Evolutionary conservation across 2,797 vertebrate species (phyloP).

Genomic region (Lithobates pipiens): DNA sequence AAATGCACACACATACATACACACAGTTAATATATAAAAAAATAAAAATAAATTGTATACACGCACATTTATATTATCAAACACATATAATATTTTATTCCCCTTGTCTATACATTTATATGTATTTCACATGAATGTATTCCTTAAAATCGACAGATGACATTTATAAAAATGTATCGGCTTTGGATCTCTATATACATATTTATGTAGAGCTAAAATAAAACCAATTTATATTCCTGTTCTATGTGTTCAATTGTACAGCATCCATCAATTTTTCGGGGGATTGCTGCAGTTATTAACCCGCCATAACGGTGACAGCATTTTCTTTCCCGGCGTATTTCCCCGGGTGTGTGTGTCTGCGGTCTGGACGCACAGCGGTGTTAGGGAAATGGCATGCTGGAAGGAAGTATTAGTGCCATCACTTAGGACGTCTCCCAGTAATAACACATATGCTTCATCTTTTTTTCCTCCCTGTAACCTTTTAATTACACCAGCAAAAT

Average conservation of each 20-base stretch:
- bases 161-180: too few relatives aligned
- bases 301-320: neutral
- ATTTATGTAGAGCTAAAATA: neutral
- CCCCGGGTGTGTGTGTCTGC: neutral
- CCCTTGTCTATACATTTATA: too few relatives aligned
- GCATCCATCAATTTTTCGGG: neutral
- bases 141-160: too few relatives aligned
- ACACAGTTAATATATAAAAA: too few relatives aligned
- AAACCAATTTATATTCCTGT: neutral
- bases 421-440: slow-evolving; percentile 25
- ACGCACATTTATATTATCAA: too few relatives aligned
- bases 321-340: neutral
- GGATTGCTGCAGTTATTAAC: neutral
- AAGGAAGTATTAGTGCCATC: slow-evolving; percentile 10
- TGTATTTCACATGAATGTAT: too few relatives aligned
- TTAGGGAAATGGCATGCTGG: neutral
- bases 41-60: too few relatives aligned
- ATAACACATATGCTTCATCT: slow-evolving; percentile 24
- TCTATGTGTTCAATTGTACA: neutral
- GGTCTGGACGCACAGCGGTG: neutral
- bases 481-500: slow-evolving; percentile 38
- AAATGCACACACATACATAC: too few relatives aligned
- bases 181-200: neutral
- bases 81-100: too few relatives aligned
- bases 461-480: slow-evolving; percentile 38